Evolutionary conservation across 2,888 invertebrate species (phyloP).

Genomic region (Lacanobia wlatinum): DNA sequence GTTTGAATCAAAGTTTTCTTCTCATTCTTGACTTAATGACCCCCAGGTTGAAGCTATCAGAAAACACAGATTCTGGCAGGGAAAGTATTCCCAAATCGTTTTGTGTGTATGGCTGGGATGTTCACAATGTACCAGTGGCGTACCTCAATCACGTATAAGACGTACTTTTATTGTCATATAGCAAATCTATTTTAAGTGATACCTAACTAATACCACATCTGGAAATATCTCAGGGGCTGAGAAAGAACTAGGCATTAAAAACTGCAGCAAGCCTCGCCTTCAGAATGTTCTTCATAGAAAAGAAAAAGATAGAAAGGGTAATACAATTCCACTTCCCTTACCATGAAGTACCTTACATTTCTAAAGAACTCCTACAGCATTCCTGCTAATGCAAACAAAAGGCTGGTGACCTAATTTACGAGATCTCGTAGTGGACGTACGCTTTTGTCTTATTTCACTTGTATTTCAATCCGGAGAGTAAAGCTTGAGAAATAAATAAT

Average conservation of each 20-base stretch:
- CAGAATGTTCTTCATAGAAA: background rate
- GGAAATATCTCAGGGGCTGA: background rate
- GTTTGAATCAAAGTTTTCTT: too few species aligned
- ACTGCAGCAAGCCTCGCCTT: background rate
- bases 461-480: slow-evolving; percentile 59
- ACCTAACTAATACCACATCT: background rate
- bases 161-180: too few species aligned
- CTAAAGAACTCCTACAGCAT: slow-evolving; percentile 33
- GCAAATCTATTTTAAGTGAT: background rate
- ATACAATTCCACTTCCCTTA: slow-evolving; percentile 2
- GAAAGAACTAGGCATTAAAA: background rate
- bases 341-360: slow-evolving; percentile 27
- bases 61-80: too few species aligned
- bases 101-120: too few species aligned
- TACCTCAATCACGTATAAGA: too few species aligned
- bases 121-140: too few species aligned
- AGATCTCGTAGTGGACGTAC: slow-evolving; percentile 51
- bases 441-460: slow-evolving; percentile 47
- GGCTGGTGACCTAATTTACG: slow-evolving; percentile 60
- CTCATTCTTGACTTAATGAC: too few species aligned
- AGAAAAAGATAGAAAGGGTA: background rate
- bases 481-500: slow-evolving; percentile 49
- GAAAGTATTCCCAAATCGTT: too few species aligned
- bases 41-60: too few species aligned
- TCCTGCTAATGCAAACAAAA: slow-evolving; percentile 49